Base-by-base conservation (phyloP, 2,113 vertebrate species). In the Cavia porcellus region DNA sequence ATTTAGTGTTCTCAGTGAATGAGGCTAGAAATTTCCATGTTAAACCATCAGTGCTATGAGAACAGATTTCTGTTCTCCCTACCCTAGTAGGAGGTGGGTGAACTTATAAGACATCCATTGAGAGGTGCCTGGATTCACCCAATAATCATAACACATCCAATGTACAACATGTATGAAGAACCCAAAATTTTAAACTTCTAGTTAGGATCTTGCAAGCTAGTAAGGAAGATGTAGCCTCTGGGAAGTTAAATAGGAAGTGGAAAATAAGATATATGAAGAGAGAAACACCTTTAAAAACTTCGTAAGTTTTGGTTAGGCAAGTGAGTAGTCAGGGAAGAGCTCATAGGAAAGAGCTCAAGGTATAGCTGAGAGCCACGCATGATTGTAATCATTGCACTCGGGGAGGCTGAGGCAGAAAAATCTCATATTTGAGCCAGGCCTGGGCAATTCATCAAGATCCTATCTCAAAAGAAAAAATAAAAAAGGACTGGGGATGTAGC, bases 191-290 rank as follows among this genome's bases (percentile, higher is more conserved):
- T 84, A 94, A 84, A 84, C 17, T 75, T 83, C 35, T 61, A 92
- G 38, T 84, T 24, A 42, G 52, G 52, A 68, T 9, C 25, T 59
- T 89, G n/a, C 30, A 92, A 93, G 45, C 68, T 86, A 66, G 19
- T 42, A 72, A 89, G 5, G 55, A 75, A 47, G 50, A 72, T 57
- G 86, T 79, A 35, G 25, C 66, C 59, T 77, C 4, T 59, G n/a
- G 38, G 77, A 94, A 92, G 81, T 77, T 86, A 86, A 86, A 91
- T 79, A 91, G 86, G 89, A 80, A 61, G 50, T 95, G 9, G 47
- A 72, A 95, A 89, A 66, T 32, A 7, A 24, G 20, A 57, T 6
- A 42, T 93, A 72, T 75, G 50, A 89, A 72, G 66, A 83, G 47
- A 84, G n/a, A 19, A 70, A 4, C 61, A 25, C n/a, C 32, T 90